Evolutionary conservation across 2,113 vertebrate species (phyloP), one percentile per base, ranked within the genome.

Genomic region (Fregata magnificens): DNA sequence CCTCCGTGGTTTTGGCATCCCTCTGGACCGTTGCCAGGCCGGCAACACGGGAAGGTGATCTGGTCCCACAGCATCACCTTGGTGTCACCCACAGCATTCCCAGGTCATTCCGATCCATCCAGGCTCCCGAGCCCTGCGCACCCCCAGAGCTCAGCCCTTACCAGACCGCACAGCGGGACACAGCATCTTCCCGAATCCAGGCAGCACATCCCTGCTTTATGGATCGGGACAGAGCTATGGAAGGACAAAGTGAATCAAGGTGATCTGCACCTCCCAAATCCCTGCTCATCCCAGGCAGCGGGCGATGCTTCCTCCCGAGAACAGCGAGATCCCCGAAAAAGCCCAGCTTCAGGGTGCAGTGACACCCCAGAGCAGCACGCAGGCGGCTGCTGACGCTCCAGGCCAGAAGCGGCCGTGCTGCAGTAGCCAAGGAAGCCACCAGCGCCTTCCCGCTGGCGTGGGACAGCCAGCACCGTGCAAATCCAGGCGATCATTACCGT

Each of bases 161-260:
- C 31, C 77, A 56, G 17, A 5, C 6, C 1, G 3, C 20, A 6
- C 31, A 4, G 1, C 0, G 0, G 90, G 36, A n/a, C 25, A 2
- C 18, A 3, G 76, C 52, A 0, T 1, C 29, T 9, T 45, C 89
- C 91, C 5, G 1, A 70, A 28, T 2, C 16, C 9, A 0, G 29
- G 50, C 67, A 61, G 50, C 55, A 5, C 38, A 2, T 11, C 47
- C 94, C 70, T 8, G 62, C 55, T 42, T 0, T 3, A 2, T 0
- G 44, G 15, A 4, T 0, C 2, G 66, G 82, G 82, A 82, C 14
- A 7, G 20, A 44, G 78, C 38, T 28, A 7, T 0, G 11, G 34
- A 13, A 80, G n/a, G 38, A 69, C 1, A 2, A 29, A 26, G 20
- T 0, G 28, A 66, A 36, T 17, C 0, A 7, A 34, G 21, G 9